These are phyloP conservation scores for Schlechtendalia chinensis DNA, from an alignment of 1,140 invertebrate genomes.

Conservation along the genomic window DNA sequence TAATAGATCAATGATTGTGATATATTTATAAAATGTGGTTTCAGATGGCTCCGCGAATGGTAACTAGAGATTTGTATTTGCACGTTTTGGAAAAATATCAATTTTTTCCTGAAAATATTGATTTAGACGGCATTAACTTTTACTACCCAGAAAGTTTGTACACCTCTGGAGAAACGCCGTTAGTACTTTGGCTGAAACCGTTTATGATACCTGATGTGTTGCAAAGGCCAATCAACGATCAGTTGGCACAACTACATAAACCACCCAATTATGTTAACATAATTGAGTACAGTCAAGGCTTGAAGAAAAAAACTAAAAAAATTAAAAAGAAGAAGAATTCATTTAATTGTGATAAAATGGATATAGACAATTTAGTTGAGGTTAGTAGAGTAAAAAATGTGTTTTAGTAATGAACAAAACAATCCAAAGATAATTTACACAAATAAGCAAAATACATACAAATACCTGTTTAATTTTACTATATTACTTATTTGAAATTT, in stretches of 20 bases:
- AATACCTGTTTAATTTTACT: neutral
- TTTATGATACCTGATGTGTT: conserved; percentile 52
- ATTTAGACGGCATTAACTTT: conserved; percentile 73
- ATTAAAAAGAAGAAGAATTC: conserved; percentile 1
- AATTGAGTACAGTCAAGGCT: conserved; percentile 9
- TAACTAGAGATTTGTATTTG: conserved; percentile 13
- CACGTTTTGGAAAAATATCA: conserved; percentile 2
- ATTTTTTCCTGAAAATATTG: conserved; percentile 25
- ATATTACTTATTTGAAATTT: no score
- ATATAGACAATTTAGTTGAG: conserved; percentile 38
- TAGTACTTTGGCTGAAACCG: conserved; percentile 64
- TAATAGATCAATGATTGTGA: neutral
- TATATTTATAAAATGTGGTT: neutral
- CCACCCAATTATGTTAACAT: conserved; percentile 21
- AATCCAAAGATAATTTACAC: neutral
- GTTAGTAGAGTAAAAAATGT: neutral
- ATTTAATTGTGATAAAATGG: conserved; percentile 35
- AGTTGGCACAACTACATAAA: neutral
- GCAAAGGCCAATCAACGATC: conserved; percentile 19
- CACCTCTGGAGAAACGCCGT: conserved; percentile 71
- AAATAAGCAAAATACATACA: neutral
- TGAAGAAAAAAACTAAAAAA: conserved; percentile 26
- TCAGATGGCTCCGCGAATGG: conserved; percentile 31
- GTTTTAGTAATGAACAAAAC: no score
- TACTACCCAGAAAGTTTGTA: conserved; percentile 80